Percentiles rank a stretch among this genome's conserved stretches.
phyloP scores from a whole-genome alignment of 35 echinoderm and acorn worm genomes.

The Patiria miniata region DNA sequence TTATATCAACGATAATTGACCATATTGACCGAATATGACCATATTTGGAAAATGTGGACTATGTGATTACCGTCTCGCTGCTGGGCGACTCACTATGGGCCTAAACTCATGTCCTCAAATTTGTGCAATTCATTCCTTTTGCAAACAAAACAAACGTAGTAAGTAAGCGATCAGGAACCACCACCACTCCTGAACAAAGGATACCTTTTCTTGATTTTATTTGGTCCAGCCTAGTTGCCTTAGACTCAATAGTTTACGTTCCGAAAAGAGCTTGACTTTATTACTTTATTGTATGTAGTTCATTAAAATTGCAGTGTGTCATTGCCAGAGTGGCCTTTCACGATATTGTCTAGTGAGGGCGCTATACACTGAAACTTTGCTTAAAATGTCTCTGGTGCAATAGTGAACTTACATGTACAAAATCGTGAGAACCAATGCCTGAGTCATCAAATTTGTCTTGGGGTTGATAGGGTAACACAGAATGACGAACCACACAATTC shows the following conservation, averaged over 20 bases:
- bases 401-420: constrained; percentile 9
- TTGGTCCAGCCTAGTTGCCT: not conserved
- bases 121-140: constrained; percentile 1
- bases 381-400: not conserved
- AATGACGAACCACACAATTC: not conserved
- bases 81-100: not conserved
- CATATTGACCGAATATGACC: no score
- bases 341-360: constrained; percentile 13
- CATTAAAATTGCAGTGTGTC: not conserved
- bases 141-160: not conserved
- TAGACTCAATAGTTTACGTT: not conserved
- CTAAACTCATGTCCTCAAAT: not conserved
- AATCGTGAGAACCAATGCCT: not conserved
- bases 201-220: not conserved
- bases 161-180: not conserved
- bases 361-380: not conserved
- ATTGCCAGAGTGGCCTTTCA: not conserved
- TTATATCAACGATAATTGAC: no score
- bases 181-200: not conserved
- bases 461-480: not conserved
- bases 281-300: not conserved
- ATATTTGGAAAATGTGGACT: no score
- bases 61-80: no score
- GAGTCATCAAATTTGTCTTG: not conserved
- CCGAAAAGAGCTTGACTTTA: not conserved